Evolutionary conservation across 2,888 invertebrate species (phyloP), one percentile per base, ranked within the genome.

Genomic region (Pyralis farinalis): DNA sequence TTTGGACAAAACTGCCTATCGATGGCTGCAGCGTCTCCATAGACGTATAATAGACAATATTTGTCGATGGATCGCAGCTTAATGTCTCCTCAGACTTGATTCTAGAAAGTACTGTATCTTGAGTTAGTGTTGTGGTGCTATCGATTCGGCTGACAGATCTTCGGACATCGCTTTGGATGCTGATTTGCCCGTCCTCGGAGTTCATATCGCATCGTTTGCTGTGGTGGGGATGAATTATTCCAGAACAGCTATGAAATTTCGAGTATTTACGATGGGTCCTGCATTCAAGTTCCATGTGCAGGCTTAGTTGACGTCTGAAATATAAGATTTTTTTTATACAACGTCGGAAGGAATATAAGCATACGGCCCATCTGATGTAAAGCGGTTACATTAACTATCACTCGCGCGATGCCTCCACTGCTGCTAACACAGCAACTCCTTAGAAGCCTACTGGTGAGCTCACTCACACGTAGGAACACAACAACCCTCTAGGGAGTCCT

Each of bases 251-350:
- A 65, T 77, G 75, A 51, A 68, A 79, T 42, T 81, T 83, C 0
- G 76, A 64, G 49, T 71, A 75, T 16, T 73, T 79, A 37, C 73
- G 60, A 51, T 69, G 69, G 0, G 57, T 50, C 0, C 75, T 47
- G 27, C 83, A 82, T 20, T 82, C 76, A 0, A 73, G 7, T 29
- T 77, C 73, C 8, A 78, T 58, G 49, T 86, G 85, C 0, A 80
- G 61, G 22, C 67, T 72, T 1, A 85, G 55, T 36, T 83, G 80
- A 1, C 75, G 76, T 34, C 86, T 82, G 71, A 42, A 39, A 21
- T 6, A 4, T 16, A 16, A 4, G 4, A 4, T 16, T 16, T 16
- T 3, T 16, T 16, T 16, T n/a, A n/a, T n/a, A n/a, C n/a, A n/a
- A n/a, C n/a, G n/a, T n/a, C n/a, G n/a, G n/a, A n/a, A n/a, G n/a